These are phyloP conservation scores for Leptocoma aspasia DNA, from an alignment of 2,113 vertebrate species.

Conservation along the genomic window DNA sequence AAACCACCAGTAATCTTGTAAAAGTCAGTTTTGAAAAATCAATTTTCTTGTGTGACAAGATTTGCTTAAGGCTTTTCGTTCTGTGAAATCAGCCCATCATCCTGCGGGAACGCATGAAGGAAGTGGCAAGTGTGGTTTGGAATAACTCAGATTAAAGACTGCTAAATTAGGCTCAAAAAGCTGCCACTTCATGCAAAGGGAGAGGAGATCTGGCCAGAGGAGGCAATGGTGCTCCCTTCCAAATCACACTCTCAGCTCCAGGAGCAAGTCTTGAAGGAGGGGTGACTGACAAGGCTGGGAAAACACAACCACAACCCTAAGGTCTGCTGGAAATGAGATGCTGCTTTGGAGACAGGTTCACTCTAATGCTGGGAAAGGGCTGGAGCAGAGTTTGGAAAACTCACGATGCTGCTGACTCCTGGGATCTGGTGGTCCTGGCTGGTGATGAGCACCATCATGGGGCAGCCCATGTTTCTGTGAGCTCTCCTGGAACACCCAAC, in stretches of 20 bases:
- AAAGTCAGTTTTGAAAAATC: conserved; percentile 69
- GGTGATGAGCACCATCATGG: neutral
- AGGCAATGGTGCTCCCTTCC: neutral
- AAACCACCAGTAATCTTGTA: conserved; percentile 46
- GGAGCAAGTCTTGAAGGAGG: neutral
- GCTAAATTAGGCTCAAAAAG: conserved; percentile 49
- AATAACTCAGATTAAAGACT: conserved; percentile 65
- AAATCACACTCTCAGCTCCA: neutral
- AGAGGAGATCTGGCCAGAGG: neutral
- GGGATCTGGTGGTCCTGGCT: neutral
- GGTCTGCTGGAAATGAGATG: neutral
- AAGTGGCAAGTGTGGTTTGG: conserved; percentile 24
- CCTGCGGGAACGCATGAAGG: conserved; percentile 40
- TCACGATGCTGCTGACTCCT: accelerated
- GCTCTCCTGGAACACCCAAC: too few relatives aligned
- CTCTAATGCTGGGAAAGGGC: accelerated
- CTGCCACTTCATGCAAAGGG: neutral
- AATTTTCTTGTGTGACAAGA: conserved; percentile 62
- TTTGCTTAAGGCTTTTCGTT: conserved; percentile 59
- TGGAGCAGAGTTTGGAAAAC: neutral
- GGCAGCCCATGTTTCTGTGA: neutral
- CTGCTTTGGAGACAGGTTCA: neutral
- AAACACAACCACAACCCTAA: neutral
- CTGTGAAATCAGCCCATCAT: conserved; percentile 65
- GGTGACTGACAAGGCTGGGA: neutral